Evolutionary conservation across 1,140 invertebrate genomes (phyloP).

Genomic region (Brachionus plicatilis): DNA sequence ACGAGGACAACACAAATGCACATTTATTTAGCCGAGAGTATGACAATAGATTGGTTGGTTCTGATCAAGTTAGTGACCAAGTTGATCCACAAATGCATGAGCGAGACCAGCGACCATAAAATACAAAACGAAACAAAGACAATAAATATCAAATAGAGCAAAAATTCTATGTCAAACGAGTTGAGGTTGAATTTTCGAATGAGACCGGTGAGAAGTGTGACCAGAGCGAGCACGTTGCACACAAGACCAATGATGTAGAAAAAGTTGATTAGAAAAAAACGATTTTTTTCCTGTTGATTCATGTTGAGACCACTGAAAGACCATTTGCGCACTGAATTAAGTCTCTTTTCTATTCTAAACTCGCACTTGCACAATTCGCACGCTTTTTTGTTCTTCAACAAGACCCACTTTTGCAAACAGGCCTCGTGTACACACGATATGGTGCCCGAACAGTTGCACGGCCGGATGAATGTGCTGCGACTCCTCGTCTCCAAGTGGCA

Average conservation of each 20-base stretch:
- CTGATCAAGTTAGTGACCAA: background rate
- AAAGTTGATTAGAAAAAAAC: slow-evolving; percentile 1
- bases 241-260: background rate
- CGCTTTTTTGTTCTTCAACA: slow-evolving; percentile 74
- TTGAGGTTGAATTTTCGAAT: background rate
- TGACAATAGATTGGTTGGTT: slow-evolving; percentile 10
- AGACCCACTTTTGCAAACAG: slow-evolving; percentile 92
- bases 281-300: background rate
- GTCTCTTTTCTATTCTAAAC: slow-evolving; percentile 62
- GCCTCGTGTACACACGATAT: slow-evolving; percentile 80
- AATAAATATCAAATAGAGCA: slow-evolving; percentile 15
- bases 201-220: background rate
- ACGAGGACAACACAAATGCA: too few species aligned
- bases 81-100: background rate
- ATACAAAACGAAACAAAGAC: slow-evolving; percentile 29
- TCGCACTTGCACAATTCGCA: slow-evolving; percentile 95
- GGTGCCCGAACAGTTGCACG: slow-evolving; percentile 68
- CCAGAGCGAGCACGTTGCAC: background rate
- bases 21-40: background rate
- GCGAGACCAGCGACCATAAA: background rate
- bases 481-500: slow-evolving; percentile 46
- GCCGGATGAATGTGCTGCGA: slow-evolving; percentile 64
- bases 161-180: slow-evolving; percentile 3
- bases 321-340: background rate
- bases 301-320: background rate